Percentiles rank a stretch among this genome's conserved stretches.
phyloP scores from a whole-genome alignment of 1,140 invertebrate genomes.

The Dinothrombium tinctorium region DNA sequence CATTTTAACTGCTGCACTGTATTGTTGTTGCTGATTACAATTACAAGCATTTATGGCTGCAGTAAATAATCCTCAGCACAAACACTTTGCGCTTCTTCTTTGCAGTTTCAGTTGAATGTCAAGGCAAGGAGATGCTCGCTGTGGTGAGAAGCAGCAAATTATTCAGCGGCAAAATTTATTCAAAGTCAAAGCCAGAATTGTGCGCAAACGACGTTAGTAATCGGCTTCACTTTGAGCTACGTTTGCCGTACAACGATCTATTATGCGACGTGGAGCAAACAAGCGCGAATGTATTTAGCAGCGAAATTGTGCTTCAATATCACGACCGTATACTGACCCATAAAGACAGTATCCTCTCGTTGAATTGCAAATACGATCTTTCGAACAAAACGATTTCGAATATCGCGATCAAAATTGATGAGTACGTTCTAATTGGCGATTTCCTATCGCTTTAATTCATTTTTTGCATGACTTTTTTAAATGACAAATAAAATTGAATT shows the following conservation, averaged over 20 bases:
- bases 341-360: conserved; percentile 65
- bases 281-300: conserved; percentile 37
- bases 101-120: conserved; percentile 27
- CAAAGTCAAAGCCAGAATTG: conserved; percentile 69
- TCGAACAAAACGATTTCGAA: conserved; percentile 79
- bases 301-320: conserved; percentile 75
- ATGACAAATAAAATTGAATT: too few relatives aligned
- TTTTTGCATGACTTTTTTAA: too few relatives aligned
- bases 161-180: conserved; percentile 81
- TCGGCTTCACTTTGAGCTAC: conserved; percentile 16
- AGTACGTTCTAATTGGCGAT: too few relatives aligned
- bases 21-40: too few relatives aligned
- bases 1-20: too few relatives aligned
- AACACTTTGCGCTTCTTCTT: too few relatives aligned
- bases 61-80: too few relatives aligned
- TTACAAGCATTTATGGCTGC: too few relatives aligned
- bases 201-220: conserved; percentile 44
- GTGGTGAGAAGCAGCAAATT: conserved; percentile 68
- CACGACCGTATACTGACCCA: conserved; percentile 83
- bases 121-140: conserved; percentile 68
- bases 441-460: too few relatives aligned
- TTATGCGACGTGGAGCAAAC: conserved; percentile 17
- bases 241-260: conserved; percentile 16
- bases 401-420: conserved; percentile 22
- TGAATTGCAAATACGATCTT: conserved; percentile 75